A percentile compares a stretch with the other conserved stretches of the same genome.
phyloP scores from a whole-genome alignment of 2,113 vertebrate species.

The Gavia stellata region DNA sequence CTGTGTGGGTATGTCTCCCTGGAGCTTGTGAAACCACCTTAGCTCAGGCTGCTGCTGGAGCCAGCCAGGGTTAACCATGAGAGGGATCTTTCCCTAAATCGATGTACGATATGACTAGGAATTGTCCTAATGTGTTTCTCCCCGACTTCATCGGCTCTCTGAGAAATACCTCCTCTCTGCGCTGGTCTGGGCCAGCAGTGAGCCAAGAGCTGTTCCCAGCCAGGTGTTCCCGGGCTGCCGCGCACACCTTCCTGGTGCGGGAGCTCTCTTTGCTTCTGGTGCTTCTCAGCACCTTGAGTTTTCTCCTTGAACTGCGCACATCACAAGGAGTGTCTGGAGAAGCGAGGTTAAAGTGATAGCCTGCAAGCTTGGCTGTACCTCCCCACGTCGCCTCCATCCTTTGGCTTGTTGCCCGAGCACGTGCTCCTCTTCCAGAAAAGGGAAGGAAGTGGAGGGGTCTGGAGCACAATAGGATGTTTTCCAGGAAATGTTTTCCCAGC shows the following conservation, averaged over 20 bases:
- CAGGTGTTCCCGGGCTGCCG: neutral
- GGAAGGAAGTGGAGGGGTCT: constrained; percentile 36
- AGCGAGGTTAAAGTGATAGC: neutral
- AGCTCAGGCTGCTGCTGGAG: neutral
- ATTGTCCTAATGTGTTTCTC: neutral
- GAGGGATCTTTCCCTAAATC: neutral
- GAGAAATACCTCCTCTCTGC: neutral
- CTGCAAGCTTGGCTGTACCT: neutral
- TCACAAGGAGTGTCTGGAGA: neutral
- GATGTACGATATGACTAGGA: rapidly evolving
- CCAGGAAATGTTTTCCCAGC: constrained; percentile 50
- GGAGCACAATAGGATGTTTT: constrained; percentile 48
- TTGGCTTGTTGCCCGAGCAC: constrained; percentile 20
- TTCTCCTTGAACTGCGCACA: neutral
- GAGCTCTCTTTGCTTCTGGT: neutral
- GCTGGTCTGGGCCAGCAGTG: rapidly evolving
- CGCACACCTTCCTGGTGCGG: neutral
- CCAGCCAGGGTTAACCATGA: neutral
- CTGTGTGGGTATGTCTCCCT: neutral
- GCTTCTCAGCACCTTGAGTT: neutral
- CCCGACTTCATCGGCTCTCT: neutral
- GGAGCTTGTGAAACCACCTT: neutral
- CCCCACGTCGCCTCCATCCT: neutral
- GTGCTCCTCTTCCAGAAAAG: neutral
- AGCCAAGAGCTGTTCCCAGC: neutral